Conservation (phyloP, 2,113 vertebrate species). For the Sebastes schlegelii region DNA sequence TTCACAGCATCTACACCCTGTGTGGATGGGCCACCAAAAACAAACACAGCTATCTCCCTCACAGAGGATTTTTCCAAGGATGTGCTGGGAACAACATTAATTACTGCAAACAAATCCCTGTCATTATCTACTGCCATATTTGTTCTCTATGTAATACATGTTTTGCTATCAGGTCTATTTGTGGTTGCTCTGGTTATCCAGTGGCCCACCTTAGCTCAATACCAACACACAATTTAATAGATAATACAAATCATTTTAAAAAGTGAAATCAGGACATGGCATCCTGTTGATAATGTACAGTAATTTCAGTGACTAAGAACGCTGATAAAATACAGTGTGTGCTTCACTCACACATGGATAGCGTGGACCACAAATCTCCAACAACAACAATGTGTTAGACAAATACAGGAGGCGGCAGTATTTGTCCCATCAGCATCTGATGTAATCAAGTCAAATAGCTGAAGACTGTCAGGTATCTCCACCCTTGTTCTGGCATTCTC, state of each 20-base stretch:
- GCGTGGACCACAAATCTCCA: background rate
- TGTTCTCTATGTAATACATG: constrained; percentile 23
- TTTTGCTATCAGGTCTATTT: constrained; percentile 20
- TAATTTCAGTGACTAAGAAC: background rate
- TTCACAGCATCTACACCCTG: constrained; percentile 45
- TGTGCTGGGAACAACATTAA: constrained; percentile 45
- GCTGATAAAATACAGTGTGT: background rate
- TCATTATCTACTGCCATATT: constrained; percentile 33
- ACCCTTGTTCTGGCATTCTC: constrained; percentile 35
- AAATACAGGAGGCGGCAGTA: background rate
- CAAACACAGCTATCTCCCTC: constrained; percentile 43
- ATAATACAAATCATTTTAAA: background rate
- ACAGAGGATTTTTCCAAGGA: constrained; percentile 25
- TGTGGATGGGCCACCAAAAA: constrained; percentile 18
- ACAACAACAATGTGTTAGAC: background rate
- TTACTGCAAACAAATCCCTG: constrained; percentile 49
- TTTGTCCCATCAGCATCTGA: background rate
- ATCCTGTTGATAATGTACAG: background rate
- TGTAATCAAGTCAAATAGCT: background rate
- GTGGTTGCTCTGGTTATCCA: constrained; percentile 12
- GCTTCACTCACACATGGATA: background rate
- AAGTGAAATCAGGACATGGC: background rate
- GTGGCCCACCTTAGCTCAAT: background rate
- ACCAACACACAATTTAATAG: background rate
- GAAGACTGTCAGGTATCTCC: constrained; percentile 14